Conservation (phyloP, 2,888 invertebrate genomes). For the Hyppa rectilinea region DNA sequence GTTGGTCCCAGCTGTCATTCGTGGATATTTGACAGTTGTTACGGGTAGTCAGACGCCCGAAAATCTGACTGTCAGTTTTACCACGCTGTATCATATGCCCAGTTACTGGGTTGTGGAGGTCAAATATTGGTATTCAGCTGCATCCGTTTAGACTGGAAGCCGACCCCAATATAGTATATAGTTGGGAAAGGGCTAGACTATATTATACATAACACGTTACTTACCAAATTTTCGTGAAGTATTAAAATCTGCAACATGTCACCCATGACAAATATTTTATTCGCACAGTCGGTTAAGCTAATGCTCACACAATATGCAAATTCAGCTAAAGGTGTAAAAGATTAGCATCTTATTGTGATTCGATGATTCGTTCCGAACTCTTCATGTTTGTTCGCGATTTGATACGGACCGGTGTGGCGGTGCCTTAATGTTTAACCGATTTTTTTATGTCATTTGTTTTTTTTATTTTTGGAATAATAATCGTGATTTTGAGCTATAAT, state of each 20-base stretch:
- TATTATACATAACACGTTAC: background rate
- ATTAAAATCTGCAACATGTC: slow-evolving; percentile 27
- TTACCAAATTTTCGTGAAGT: no score
- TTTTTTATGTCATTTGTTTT: slow-evolving; percentile 31
- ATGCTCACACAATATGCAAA: slow-evolving; percentile 82
- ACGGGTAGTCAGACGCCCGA: no score
- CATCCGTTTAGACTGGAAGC: no score
- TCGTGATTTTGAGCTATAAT: slow-evolving; percentile 23
- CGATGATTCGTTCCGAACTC: slow-evolving; percentile 84
- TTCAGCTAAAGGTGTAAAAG: slow-evolving; percentile 87
- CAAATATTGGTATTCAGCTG: no score
- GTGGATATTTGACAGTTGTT: no score
- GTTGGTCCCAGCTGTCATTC: no score
- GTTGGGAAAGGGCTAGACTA: no score
- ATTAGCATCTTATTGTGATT: slow-evolving; percentile 89
- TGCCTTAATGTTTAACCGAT: slow-evolving; percentile 69
- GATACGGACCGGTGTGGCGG: slow-evolving; percentile 85
- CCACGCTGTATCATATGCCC: no score
- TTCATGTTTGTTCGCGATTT: slow-evolving; percentile 86
- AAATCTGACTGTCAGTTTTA: no score
- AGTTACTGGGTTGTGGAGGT: no score
- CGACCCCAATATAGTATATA: no score
- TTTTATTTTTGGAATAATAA: slow-evolving; percentile 39
- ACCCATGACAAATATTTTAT: slow-evolving; percentile 53
- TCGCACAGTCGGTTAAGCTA: slow-evolving; percentile 47